Percentiles rank a stretch among this genome's conserved stretches.
Conservation (phyloP, 2,888 invertebrate genomes). For the Emmelina monodactyla region DNA sequence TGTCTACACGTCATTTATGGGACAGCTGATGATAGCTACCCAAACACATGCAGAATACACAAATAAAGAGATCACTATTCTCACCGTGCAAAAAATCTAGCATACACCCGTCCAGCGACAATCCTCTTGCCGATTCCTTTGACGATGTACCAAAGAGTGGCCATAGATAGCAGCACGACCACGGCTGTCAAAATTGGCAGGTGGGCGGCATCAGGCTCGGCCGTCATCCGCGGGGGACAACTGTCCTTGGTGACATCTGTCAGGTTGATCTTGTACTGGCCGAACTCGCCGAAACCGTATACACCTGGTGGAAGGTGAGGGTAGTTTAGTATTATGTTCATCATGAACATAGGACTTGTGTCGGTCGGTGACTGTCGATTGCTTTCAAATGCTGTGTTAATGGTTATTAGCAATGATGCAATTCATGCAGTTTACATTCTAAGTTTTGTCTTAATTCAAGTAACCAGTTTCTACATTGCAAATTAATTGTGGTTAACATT, state of each 20-base stretch:
- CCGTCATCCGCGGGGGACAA: conserved; percentile 44
- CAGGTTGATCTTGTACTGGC: conserved; percentile 43
- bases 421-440: too few relatives aligned
- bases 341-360: too few relatives aligned
- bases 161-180: conserved; percentile 51
- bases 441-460: too few relatives aligned
- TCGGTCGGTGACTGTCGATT: too few relatives aligned
- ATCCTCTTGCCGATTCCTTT: conserved; percentile 51
- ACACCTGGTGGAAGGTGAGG: conserved; percentile 38
- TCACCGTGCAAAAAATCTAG: conserved; percentile 52
- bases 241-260: conserved; percentile 21
- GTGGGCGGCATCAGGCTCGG: conserved; percentile 53
- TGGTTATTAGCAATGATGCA: too few relatives aligned
- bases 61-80: conserved; percentile 10
- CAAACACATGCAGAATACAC: too few relatives aligned
- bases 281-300: conserved; percentile 50
- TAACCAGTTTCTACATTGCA: too few relatives aligned
- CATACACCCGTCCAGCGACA: conserved; percentile 43
- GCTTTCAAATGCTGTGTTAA: too few relatives aligned
- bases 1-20: too few relatives aligned
- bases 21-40: too few relatives aligned
- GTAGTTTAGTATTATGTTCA: too few relatives aligned
- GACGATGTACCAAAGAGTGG: conserved; percentile 55
- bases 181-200: conserved; percentile 50
- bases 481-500: too few relatives aligned